phyloP scores from a whole-genome alignment of 2,113 vertebrate genomes.

The Onychostruthus taczanowskii region DNA sequence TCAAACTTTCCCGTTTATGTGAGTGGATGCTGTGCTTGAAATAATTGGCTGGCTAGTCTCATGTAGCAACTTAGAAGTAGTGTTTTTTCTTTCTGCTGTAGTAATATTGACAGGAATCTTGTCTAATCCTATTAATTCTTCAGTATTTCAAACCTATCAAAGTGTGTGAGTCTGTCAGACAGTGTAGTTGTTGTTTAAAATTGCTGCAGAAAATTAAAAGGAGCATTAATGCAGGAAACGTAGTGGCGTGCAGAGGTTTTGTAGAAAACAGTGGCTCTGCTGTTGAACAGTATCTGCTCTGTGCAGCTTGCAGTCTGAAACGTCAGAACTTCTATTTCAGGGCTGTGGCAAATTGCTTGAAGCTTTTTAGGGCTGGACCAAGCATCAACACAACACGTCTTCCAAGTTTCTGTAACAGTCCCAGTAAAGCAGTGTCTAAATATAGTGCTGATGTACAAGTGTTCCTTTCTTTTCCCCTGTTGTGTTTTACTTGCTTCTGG shows the following conservation, averaged over 20 bases:
- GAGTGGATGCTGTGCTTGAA: not conserved
- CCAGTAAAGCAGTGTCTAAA: slow-evolving; percentile 52
- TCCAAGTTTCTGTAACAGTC: slow-evolving; percentile 52
- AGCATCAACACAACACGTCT: slow-evolving; percentile 38
- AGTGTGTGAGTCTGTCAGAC: not conserved
- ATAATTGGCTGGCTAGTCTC: not conserved
- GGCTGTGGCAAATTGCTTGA: slow-evolving; percentile 33
- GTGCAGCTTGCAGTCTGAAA: not conserved
- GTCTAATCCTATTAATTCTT: not conserved
- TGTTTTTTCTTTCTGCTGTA: not conserved
- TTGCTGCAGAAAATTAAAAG: not conserved
- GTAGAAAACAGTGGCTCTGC: not conserved
- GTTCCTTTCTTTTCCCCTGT: slow-evolving; percentile 19
- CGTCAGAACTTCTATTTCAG: slow-evolving; percentile 30
- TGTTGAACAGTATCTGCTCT: slow-evolving; percentile 44
- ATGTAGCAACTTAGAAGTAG: not conserved
- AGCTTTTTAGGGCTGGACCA: slow-evolving; percentile 48
- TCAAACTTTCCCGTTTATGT: not conserved
- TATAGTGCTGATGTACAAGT: slow-evolving; percentile 45
- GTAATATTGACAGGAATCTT: not conserved
- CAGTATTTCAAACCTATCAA: not conserved
- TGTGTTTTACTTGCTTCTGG: slow-evolving; percentile 25
- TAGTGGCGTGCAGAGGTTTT: not conserved
- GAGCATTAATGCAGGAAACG: not conserved
- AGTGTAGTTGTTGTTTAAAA: not conserved